A percentile compares a stretch with the other conserved stretches of the same genome.
These are phyloP conservation scores for Rallus crepitans DNA, from an alignment of 2,797 vertebrate species.

Conservation along the genomic window DNA sequence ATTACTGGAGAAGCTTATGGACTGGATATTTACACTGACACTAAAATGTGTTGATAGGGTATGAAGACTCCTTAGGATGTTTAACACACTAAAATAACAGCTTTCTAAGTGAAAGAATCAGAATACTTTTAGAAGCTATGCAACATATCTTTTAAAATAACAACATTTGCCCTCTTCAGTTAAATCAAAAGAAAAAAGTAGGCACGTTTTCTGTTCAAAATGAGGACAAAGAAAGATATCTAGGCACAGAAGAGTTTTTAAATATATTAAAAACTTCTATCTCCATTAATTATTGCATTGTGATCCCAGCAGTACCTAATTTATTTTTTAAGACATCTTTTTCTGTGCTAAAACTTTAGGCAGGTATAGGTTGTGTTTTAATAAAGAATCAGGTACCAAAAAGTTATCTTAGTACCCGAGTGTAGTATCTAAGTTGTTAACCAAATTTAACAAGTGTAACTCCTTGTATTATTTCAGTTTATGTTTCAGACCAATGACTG, in stretches of 20 bases:
- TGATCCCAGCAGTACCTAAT: neutral
- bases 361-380: neutral
- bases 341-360: neutral
- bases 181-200: neutral
- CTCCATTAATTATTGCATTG: neutral
- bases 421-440: neutral
- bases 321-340: neutral
- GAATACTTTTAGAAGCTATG: neutral
- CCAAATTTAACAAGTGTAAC: neutral
- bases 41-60: neutral
- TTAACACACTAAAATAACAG: neutral
- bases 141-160: neutral
- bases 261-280: neutral
- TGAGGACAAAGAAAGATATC: neutral
- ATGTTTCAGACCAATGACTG: neutral
- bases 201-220: neutral
- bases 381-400: neutral
- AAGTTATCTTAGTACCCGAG: neutral
- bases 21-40: neutral
- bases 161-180: neutral
- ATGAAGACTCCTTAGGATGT: neutral
- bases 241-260: neutral
- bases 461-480: neutral
- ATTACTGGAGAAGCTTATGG: neutral
- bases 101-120: neutral